phyloP scores from a whole-genome alignment of 2,888 invertebrate species.

The Apodemia zela region DNA sequence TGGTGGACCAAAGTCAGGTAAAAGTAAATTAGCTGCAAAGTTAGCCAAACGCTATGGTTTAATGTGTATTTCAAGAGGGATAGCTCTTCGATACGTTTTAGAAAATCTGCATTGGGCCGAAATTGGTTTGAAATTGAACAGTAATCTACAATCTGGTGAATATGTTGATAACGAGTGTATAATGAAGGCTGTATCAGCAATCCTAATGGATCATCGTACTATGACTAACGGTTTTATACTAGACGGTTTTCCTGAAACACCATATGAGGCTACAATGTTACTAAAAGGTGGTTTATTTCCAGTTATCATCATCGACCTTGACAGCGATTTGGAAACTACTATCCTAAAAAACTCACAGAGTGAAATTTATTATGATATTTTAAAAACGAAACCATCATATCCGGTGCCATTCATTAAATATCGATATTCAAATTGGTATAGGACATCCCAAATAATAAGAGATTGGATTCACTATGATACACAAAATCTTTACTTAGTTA shows the following conservation, averaged over 20 bases:
- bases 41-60: slow-evolving; percentile 76
- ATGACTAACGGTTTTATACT: slow-evolving; percentile 80
- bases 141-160: slow-evolving; percentile 59
- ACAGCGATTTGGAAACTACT: slow-evolving; percentile 51
- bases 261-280: slow-evolving; percentile 72
- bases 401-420: slow-evolving; percentile 56
- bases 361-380: slow-evolving; percentile 51
- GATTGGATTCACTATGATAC: slow-evolving; percentile 75
- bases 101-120: slow-evolving; percentile 73
- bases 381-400: slow-evolving; percentile 57
- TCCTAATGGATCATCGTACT: slow-evolving; percentile 65
- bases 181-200: slow-evolving; percentile 74
- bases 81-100: slow-evolving; percentile 70
- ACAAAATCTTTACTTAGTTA: slow-evolving; percentile 74
- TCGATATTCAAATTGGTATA: slow-evolving; percentile 64
- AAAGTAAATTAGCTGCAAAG: slow-evolving; percentile 77
- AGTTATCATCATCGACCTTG: slow-evolving; percentile 76
- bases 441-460: slow-evolving; percentile 50
- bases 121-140: slow-evolving; percentile 62
- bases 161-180: slow-evolving; percentile 62
- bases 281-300: slow-evolving; percentile 77
- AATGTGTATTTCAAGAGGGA: slow-evolving; percentile 76
- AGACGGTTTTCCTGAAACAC: slow-evolving; percentile 81
- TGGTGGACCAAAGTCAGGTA: slow-evolving; percentile 83
- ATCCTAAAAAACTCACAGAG: slow-evolving; percentile 54